Evolutionary conservation across 1,140 invertebrate genomes (phyloP), one percentile per base, ranked within the genome.

Genomic region (Aricia agestis): DNA sequence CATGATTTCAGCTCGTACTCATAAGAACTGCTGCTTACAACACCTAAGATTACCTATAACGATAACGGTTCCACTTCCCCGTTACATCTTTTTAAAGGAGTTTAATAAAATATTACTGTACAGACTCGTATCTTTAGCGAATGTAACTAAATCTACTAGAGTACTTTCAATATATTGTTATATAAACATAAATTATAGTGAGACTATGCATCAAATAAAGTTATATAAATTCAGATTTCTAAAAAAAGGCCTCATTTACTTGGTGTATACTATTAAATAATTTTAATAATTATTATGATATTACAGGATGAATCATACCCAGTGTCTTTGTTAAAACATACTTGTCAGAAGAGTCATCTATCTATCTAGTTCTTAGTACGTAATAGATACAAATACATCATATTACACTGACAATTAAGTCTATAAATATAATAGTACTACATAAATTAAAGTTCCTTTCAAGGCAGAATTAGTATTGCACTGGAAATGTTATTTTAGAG

Each of bases 11-110:
- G 85, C 86, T 90, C 86, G 84, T 84, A 84, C 87, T 91, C 89
- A 91, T 91, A 91, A 91, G 89, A 89, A 84, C 87, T 89, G 84
- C 77, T 81, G 78, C 82, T 82, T 86, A 79, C 58, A 1, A 13
- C 11, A 13, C 13, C 45, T 71, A 67, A 67, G 65, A 71, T 71
- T 52, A 52, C 13, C 13, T 52, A 52, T 15, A 10, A 52, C 45
- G 45, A 52, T 15, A 10, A 52, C 45, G 45, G 45, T 52, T 52
- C 11, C 0, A 52, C 45, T 52, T 13, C 45, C 10, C 45, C 45
- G 4, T 52, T 15, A 4, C 45, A 52, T 15, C 45, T 52, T 52
- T 52, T 13, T 13, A 52, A 52, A 63, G 10, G 59, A 63, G 18
- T 25, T 19, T 19, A 10, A 19, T 63, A 63, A 63, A 63, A 63